Base-by-base conservation (phyloP, 2,797 vertebrate genomes). In the Poeciliopsis paucimaculata region DNA sequence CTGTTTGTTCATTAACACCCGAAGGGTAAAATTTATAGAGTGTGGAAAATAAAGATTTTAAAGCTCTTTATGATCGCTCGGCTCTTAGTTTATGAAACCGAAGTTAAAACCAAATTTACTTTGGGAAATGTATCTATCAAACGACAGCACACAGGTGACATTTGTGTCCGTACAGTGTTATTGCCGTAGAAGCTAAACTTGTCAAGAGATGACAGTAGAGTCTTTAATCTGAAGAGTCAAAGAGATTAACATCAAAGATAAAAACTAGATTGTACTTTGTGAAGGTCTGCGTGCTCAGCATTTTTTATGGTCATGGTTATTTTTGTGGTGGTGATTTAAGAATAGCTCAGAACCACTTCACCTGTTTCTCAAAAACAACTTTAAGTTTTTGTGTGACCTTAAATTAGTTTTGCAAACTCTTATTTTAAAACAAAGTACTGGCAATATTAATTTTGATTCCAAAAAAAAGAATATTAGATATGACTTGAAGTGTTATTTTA, bases 1-100 rank as follows among this genome's bases (percentile, higher is more conserved):
- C 77, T 81, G 47, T 79, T 87, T 75, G 46, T 87, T 81, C 71
- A 57, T 79, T 82, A 88, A 78, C 78, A 91, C 72, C 75, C 83
- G 72, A 80, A 82, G 76, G 79, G 62, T 72, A 77, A 86, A 81
- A 85, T 78, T 57, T 34, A 75, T 60, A n/a, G 62, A 78, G 78
- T 73, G 51, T 31, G 23, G 49, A 84, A 77, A 77, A 68, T 75
- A 68, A 76, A 53, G 26, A 49, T 76, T 79, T 72, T 51, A 82
- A 73, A 3, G n/a, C 43, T 20, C 34, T 16, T 5, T 12, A 76
- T 26, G 36, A 79, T 80, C 68, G 81, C 36, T 82, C 39, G 31
- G 31, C 55, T 45, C 13, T 72, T 41, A 20, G 51, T 78, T 83
- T 28, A 66, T 46, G 71, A 85, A 86, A 80, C 47, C 16, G 39